Base-by-base conservation (phyloP, 2,797 vertebrate species). In the Nannoperca obscura region DNA sequence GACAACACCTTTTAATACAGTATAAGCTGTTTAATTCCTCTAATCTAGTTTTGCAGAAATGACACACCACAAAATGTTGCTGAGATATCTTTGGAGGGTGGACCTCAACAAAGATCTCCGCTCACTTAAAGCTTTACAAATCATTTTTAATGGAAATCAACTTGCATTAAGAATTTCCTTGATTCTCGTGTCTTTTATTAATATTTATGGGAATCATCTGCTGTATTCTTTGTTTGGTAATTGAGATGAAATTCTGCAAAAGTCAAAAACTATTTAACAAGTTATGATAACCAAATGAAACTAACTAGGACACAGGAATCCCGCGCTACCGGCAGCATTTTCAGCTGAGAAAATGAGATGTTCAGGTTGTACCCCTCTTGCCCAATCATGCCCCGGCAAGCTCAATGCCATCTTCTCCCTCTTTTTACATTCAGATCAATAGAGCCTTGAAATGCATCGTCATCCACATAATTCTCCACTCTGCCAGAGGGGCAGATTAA, bases 401-500 rank as follows among this genome's bases (percentile, higher is more conserved):
- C 58, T 74, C 59, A 64, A 55, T 72, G 17, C 54, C 46, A 20
- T 60, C 20, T 20, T 74, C 19, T 27, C 58, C 15, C 40, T 63
- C 19, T 54, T 46, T 58, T 76, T 27, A 27, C 49, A 54, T 76
- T 24, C 14, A 24, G 44, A 82, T 82, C 70, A 59, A 50, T 76
- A 47, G 24, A 1, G 22, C 27, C 30, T 50, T 46, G 62, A 61
- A 81, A 67, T 78, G 69, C 81, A 64, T 50, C 44, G 73, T 53
- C 55, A 49, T 80, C 62, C 76, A 77, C 34, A 59, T 76, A 34
- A 71, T 84, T 69, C 71, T 72, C 40, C 30, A 1, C 19, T 44
- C 15, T 63, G 42, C 75, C 60, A 65, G 40, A 27, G 47, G 66
- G 27, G 15, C 64, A 76, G 65, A 86, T 80, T 87, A 85, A 84